Evolutionary conservation across 2,888 invertebrate genomes (phyloP).

Genomic region (Athetis lepigone): DNA sequence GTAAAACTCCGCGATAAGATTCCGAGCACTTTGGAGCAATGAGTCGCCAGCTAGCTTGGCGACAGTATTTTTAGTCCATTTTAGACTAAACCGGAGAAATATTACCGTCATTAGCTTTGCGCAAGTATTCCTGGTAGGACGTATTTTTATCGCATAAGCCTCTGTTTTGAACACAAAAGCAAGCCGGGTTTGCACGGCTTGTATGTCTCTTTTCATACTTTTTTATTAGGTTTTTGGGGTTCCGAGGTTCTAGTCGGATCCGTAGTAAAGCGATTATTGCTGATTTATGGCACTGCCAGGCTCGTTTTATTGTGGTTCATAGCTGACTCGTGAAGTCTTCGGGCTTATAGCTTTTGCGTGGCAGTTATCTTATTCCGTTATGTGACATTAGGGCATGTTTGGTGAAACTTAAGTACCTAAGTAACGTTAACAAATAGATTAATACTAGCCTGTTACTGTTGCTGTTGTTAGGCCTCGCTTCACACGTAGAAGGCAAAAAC

Average conservation of each 20-base stretch:
- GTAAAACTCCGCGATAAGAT: conserved; percentile 61
- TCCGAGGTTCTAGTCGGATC: conserved; percentile 49
- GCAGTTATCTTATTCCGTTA: conserved; percentile 32
- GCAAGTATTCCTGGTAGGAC: conserved; percentile 41
- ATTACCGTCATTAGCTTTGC: conserved; percentile 56
- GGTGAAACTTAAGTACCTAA: neutral
- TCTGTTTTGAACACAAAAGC: conserved; percentile 55
- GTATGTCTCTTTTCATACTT: conserved; percentile 59
- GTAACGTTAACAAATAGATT: too few species aligned
- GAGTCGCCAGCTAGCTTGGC: conserved; percentile 48
- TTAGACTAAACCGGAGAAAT: conserved; percentile 54
- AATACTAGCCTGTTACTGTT: too few species aligned
- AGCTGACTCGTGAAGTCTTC: conserved; percentile 38
- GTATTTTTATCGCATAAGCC: conserved; percentile 57
- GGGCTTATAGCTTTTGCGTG: conserved; percentile 39
- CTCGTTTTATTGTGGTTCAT: conserved; percentile 57
- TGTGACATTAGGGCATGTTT: conserved; percentile 7
- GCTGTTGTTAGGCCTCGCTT: too few species aligned
- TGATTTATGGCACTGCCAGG: conserved; percentile 57
- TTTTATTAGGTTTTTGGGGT: conserved; percentile 58
- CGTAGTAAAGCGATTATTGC: conserved; percentile 59
- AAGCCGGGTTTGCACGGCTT: conserved; percentile 37
- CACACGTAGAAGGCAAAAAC: too few species aligned
- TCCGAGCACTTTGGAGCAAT: conserved; percentile 51
- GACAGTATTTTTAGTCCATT: conserved; percentile 56